phyloP scores from a whole-genome alignment of 2,797 vertebrate species.

The Centroberyx gerrardi region DNA sequence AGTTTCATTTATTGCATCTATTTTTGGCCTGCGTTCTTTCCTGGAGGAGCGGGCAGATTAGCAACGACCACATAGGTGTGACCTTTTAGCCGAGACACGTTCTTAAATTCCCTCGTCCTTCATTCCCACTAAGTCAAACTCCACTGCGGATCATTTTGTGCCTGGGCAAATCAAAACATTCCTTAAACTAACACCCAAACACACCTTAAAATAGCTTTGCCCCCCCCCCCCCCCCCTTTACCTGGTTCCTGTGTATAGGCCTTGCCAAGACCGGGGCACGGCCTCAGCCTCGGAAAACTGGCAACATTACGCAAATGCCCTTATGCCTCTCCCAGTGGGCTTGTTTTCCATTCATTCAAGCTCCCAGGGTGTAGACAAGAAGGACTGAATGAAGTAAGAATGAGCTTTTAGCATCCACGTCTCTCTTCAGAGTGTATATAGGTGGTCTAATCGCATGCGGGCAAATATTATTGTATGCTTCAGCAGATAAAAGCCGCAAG shows the following conservation, averaged over 20 bases:
- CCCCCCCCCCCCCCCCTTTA: conserved; percentile 17
- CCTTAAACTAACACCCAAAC: conserved; percentile 15
- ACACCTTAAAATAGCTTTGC: conserved; percentile 26
- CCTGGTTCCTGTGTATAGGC: conserved; percentile 37
- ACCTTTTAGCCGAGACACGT: conserved; percentile 2
- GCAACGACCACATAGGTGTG: background rate
- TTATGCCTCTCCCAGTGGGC: conserved; percentile 1
- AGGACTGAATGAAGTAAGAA: background rate
- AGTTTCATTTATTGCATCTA: conserved; percentile 51
- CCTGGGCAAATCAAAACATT: conserved; percentile 42
- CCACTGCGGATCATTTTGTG: conserved; percentile 3
- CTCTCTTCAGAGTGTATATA: background rate
- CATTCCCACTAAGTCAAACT: conserved; percentile 10
- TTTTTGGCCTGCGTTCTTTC: conserved; percentile 20
- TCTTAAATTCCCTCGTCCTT: conserved; percentile 4
- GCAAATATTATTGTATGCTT: background rate
- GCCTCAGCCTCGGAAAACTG: background rate
- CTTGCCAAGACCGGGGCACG: background rate
- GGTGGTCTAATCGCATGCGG: conserved; percentile 15
- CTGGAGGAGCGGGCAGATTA: background rate
- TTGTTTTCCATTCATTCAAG: background rate
- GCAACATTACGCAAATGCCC: background rate
- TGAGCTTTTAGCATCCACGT: background rate
- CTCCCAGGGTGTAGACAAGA: background rate
- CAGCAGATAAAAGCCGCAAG: background rate